Evolutionary conservation across 2,797 vertebrate genomes (phyloP), one percentile per base, ranked within the genome.

Genomic region (Dendrocincla fuliginosa): DNA sequence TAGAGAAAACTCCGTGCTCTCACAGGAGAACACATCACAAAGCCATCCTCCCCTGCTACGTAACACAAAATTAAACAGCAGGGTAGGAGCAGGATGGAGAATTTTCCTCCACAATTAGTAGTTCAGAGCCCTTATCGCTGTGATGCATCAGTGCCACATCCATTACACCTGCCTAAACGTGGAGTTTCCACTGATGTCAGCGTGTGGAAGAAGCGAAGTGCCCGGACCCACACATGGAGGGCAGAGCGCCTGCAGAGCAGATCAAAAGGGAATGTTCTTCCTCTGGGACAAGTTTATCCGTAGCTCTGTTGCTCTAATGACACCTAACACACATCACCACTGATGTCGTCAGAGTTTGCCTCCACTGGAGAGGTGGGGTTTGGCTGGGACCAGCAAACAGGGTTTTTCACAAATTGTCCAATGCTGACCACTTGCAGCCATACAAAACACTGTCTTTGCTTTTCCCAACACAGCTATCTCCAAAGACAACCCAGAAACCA

Each of bases 111-210:
- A 67, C 1, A 4, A 37, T 63, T 44, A 88, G 55, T 25, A 83
- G 49, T 37, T 74, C 57, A 79, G 93, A 73, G 67, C 37, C 39
- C 20, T 82, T 87, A 79, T 82, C 35, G 1, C 41, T 32, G 52
- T 5, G 7, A 55, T 15, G 16, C 19, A 64, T 80, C n/a, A 88
- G 47, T 28, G 39, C 22, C 4, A 4, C 2, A 0, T 30, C 22
- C 35, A 76, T 47, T 77, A 74, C 74, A 95, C 74, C 56, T 82
- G 67, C 28, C 53, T 50, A 75, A 83, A 4, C 0, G 0, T 18
- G 22, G 61, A 84, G 35, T 91, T 95, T 91, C 88, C 85, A 87
- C 60, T 74, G 89, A 84, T 80, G 85, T 89, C 87, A 89, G 52
- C 1, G 10, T n/a, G 68, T 68, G 85, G 74, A 86, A 90, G 65